phyloP scores from a whole-genome alignment of 2,888 invertebrate genomes.

The Adineta ricciae region DNA sequence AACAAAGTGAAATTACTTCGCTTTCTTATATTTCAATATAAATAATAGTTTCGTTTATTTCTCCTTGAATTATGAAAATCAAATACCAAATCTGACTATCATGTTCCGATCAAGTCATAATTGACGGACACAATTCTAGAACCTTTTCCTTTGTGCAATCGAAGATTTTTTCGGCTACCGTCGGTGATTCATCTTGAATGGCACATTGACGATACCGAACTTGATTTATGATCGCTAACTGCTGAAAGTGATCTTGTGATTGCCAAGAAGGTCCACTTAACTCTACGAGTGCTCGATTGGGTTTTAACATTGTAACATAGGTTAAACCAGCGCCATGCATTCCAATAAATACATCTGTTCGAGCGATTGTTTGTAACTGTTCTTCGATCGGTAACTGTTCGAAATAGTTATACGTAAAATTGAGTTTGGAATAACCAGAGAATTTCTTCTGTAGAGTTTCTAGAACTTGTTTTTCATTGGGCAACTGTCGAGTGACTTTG shows the following conservation, averaged over 20 bases:
- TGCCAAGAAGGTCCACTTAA: constrained; percentile 41
- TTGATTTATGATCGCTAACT: neutral
- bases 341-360: constrained; percentile 45
- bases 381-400: constrained; percentile 41
- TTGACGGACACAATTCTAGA: neutral
- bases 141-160: neutral
- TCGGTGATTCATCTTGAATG: neutral
- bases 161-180: neutral
- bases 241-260: neutral
- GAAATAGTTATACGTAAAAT: constrained; percentile 40
- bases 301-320: constrained; percentile 43
- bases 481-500: constrained; percentile 42
- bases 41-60: too few species aligned
- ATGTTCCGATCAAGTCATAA: neutral
- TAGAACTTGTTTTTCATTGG: constrained; percentile 46
- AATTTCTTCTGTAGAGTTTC: constrained; percentile 35
- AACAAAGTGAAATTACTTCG: too few species aligned
- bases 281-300: constrained; percentile 42
- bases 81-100: neutral
- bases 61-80: neutral
- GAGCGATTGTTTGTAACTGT: constrained; percentile 40
- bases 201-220: neutral
- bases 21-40: too few species aligned
- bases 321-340: constrained; percentile 49
- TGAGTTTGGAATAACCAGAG: constrained; percentile 36